Conservation (phyloP, 2,113 vertebrate species). For the Podocnemis expansa region DNA sequence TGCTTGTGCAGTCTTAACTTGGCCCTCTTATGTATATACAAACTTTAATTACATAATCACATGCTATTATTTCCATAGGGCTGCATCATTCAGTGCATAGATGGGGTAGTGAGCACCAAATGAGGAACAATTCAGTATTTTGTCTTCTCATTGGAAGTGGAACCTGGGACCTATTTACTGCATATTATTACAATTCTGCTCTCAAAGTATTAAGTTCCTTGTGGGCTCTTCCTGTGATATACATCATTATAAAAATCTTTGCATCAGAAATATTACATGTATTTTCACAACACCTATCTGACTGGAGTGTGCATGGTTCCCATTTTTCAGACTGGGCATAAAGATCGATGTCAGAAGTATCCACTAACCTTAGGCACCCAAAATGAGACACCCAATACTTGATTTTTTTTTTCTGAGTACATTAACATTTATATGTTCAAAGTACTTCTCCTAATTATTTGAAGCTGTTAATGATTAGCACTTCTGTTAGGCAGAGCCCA, state of each 20-base stretch:
- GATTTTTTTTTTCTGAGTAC: no score
- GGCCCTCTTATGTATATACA: not conserved
- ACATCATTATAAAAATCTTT: not conserved
- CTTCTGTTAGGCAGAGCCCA: no score
- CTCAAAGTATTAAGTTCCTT: not conserved
- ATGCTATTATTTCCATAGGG: not conserved
- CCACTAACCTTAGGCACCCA: no score
- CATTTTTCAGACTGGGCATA: no score
- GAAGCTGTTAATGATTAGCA: no score
- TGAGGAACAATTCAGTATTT: rapidly evolving
- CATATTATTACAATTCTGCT: not conserved
- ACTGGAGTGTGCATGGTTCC: not conserved
- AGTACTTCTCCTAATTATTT: no score
- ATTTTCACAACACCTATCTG: not conserved
- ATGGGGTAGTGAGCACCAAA: not conserved
- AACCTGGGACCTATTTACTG: not conserved
- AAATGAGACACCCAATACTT: no score
- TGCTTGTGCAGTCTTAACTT: not conserved
- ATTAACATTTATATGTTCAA: no score
- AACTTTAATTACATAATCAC: not conserved
- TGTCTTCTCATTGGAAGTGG: not conserved
- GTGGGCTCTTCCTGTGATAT: rapidly evolving
- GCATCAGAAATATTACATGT: not conserved
- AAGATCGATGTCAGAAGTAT: no score
- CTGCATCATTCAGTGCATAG: not conserved